Percentiles rank a stretch among this genome's conserved stretches.
Conservation (phyloP, 2,888 invertebrate species). For the Agrilus mali region DNA sequence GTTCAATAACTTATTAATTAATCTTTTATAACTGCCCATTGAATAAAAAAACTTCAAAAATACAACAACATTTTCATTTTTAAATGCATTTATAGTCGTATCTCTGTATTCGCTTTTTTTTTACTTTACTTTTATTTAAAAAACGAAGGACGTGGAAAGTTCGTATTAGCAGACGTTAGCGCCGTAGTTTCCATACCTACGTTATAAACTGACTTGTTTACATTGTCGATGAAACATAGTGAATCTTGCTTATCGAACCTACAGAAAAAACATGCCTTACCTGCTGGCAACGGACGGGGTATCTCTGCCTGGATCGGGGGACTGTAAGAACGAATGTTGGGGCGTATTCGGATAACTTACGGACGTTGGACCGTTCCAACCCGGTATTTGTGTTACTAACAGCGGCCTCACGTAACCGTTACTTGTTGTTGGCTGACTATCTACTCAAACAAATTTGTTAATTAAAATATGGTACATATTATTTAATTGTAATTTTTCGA, state of each 20-base stretch:
- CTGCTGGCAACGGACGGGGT: slow-evolving; percentile 67
- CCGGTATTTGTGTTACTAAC: slow-evolving; percentile 72
- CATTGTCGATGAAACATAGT: too few relatives aligned
- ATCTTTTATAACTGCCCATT: too few relatives aligned
- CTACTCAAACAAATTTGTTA: slow-evolving; percentile 22
- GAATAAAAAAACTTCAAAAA: too few relatives aligned
- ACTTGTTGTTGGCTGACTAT: slow-evolving; percentile 45
- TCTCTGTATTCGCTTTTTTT: too few relatives aligned
- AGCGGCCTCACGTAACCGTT: slow-evolving; percentile 82
- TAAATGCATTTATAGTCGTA: too few relatives aligned
- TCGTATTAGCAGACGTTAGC: too few relatives aligned
- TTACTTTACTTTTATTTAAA: too few relatives aligned
- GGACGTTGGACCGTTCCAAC: slow-evolving; percentile 39
- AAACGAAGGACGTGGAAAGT: too few relatives aligned
- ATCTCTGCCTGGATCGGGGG: slow-evolving; percentile 62
- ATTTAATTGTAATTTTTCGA: neutral
- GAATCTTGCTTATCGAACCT: neutral
- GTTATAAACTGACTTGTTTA: too few relatives aligned
- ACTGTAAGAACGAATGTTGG: slow-evolving; percentile 53
- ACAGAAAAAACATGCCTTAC: slow-evolving; percentile 34
- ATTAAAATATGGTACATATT: neutral
- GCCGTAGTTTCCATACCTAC: too few relatives aligned
- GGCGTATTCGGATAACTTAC: slow-evolving; percentile 52
- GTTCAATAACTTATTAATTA: too few relatives aligned
- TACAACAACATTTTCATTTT: too few relatives aligned